These are phyloP conservation scores for Drosophila conformis DNA, from an alignment of 2,888 invertebrate species.

Conservation along the genomic window DNA sequence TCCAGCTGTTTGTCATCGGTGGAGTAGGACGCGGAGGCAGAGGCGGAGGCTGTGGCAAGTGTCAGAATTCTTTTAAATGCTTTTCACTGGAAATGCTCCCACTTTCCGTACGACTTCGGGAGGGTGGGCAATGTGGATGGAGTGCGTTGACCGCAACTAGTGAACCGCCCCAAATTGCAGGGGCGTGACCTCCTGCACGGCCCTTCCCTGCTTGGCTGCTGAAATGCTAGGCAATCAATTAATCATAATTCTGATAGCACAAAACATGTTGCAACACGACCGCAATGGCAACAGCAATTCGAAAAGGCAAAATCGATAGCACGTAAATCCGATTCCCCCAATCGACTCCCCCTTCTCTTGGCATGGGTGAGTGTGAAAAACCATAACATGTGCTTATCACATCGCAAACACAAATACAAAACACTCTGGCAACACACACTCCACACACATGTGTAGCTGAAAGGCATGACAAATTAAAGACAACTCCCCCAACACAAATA, in stretches of 20 bases:
- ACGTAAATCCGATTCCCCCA: conserved; percentile 41
- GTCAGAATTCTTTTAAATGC: conserved; percentile 46
- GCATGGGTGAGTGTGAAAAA: conserved; percentile 66
- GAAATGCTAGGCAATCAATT: conserved; percentile 67
- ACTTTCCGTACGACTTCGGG: neutral
- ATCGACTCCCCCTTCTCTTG: neutral
- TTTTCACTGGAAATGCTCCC: conserved; percentile 40
- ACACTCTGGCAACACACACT: conserved; percentile 23
- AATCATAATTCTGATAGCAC: conserved; percentile 75
- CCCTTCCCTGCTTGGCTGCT: conserved; percentile 20
- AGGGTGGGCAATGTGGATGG: conserved; percentile 11
- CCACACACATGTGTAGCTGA: conserved; percentile 62
- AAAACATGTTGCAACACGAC: conserved; percentile 72
- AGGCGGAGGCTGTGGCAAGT: conserved; percentile 22
- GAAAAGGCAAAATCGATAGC: conserved; percentile 66
- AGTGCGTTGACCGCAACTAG: conserved; percentile 50
- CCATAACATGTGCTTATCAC: conserved; percentile 79
- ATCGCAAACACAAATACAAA: conserved; percentile 55
- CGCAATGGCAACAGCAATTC: conserved; percentile 57
- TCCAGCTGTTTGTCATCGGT: conserved; percentile 69
- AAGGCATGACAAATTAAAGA: conserved; percentile 76
- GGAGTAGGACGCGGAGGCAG: conserved; percentile 1
- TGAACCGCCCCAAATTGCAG: conserved; percentile 60
- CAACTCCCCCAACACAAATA: conserved; percentile 34
- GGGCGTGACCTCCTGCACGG: conserved; percentile 59